These are phyloP conservation scores for Ciconia stormi DNA, from an alignment of 2,113 vertebrate species.

Conservation along the genomic window DNA sequence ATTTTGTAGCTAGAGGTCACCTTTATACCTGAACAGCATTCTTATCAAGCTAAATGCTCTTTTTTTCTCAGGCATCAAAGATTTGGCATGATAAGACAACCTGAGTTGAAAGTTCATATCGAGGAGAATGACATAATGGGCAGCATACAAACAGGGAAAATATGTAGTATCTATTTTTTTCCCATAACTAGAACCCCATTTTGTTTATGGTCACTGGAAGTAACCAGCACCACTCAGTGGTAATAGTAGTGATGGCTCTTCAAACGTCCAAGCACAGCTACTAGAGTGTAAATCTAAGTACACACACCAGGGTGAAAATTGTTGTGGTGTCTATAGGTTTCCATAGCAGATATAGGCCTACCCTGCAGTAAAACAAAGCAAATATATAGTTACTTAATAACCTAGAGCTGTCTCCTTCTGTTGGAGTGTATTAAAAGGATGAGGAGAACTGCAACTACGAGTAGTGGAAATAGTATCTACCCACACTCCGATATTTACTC, in stretches of 20 bases:
- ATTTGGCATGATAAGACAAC: background rate
- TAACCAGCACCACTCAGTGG: conserved; percentile 27
- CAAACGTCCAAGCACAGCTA: background rate
- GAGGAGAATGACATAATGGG: background rate
- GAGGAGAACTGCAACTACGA: background rate
- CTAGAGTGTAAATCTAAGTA: background rate
- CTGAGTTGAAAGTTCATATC: conserved; percentile 14
- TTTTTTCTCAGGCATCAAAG: background rate
- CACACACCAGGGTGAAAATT: background rate
- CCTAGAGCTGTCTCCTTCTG: background rate
- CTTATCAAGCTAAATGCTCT: background rate
- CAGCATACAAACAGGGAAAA: background rate
- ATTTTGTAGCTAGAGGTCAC: conserved; percentile 15
- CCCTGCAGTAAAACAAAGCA: background rate
- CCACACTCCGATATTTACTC: background rate
- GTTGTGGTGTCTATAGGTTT: background rate
- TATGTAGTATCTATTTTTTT: background rate
- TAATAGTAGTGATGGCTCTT: background rate
- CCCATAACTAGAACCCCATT: background rate
- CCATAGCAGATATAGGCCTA: background rate
- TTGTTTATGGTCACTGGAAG: conserved; percentile 5
- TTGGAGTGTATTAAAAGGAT: background rate
- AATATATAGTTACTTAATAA: background rate
- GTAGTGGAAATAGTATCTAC: background rate
- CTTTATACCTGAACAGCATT: background rate